These are phyloP conservation scores for Upupa epops DNA, from an alignment of 2,113 vertebrate genomes.

Conservation along the genomic window DNA sequence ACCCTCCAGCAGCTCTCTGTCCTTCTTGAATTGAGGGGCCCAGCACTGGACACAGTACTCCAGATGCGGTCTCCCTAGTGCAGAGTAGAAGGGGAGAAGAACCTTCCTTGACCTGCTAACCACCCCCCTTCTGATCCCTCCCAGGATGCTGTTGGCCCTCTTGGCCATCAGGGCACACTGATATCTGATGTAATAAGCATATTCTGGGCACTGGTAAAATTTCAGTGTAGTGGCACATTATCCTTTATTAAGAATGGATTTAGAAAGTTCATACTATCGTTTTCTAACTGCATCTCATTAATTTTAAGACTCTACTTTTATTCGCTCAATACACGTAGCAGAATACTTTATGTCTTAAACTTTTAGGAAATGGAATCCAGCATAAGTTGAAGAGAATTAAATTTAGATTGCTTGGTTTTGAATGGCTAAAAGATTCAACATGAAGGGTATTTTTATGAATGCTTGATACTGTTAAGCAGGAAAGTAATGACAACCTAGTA, in stretches of 20 bases:
- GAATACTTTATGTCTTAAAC: constrained; percentile 3
- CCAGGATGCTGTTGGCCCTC: too few relatives aligned
- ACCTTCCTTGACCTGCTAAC: too few relatives aligned
- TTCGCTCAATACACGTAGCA: not conserved
- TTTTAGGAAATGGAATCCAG: constrained; percentile 46
- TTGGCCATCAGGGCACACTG: too few relatives aligned
- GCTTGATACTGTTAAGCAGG: not conserved
- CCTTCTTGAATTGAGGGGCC: too few relatives aligned
- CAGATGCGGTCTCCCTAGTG: too few relatives aligned
- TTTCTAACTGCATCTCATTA: constrained; percentile 37
- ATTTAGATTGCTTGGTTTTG: not conserved
- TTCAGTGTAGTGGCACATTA: not conserved
- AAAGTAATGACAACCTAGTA: not conserved
- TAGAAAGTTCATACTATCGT: not conserved
- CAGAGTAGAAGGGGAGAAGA: too few relatives aligned
- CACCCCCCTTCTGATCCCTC: too few relatives aligned
- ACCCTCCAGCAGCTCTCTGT: too few relatives aligned
- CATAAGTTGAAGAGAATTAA: constrained; percentile 14
- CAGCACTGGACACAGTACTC: too few relatives aligned
- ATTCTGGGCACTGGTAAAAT: not conserved
- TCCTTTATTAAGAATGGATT: not conserved
- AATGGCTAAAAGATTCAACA: not conserved
- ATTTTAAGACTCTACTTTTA: constrained; percentile 1
- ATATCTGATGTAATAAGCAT: not conserved
- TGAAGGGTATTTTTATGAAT: not conserved